phyloP scores from a whole-genome alignment of 2,113 vertebrate species.

The Terrapene triunguis region DNA sequence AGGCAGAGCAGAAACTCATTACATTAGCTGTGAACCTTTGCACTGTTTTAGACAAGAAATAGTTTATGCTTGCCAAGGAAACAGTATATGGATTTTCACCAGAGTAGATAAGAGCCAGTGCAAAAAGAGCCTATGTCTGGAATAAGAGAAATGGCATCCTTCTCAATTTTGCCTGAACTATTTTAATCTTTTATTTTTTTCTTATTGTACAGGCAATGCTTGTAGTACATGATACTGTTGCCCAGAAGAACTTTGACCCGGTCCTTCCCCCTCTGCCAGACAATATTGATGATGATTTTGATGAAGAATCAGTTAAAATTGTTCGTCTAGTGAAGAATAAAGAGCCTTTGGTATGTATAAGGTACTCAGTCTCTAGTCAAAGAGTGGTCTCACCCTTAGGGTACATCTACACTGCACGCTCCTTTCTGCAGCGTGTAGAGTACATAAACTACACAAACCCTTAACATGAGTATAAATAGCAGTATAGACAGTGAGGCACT shows the following conservation, averaged over 20 bases:
- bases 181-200: neutral
- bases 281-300: constrained; percentile 90
- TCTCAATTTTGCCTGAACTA: neutral
- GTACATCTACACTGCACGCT: neutral
- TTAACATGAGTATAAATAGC: neutral
- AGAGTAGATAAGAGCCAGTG: too few relatives aligned
- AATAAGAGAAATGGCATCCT: neutral
- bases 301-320: constrained; percentile 97
- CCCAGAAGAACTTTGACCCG: constrained; percentile 96
- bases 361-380: neutral
- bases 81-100: neutral
- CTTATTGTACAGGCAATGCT: constrained; percentile 87
- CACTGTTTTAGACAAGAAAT: neutral
- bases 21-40: neutral
- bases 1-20: neutral
- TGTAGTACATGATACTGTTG: constrained; percentile 93
- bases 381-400: neutral
- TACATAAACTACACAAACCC: neutral
- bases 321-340: constrained; percentile 96
- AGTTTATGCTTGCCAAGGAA: neutral
- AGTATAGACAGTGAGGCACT: neutral
- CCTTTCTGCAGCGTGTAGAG: neutral
- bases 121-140: too few relatives aligned
- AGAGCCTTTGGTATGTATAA: constrained; percentile 89
- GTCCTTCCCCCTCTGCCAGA: constrained; percentile 91